Base-by-base conservation (phyloP, 2,797 vertebrate species). In the Sebastes hubbsi region DNA sequence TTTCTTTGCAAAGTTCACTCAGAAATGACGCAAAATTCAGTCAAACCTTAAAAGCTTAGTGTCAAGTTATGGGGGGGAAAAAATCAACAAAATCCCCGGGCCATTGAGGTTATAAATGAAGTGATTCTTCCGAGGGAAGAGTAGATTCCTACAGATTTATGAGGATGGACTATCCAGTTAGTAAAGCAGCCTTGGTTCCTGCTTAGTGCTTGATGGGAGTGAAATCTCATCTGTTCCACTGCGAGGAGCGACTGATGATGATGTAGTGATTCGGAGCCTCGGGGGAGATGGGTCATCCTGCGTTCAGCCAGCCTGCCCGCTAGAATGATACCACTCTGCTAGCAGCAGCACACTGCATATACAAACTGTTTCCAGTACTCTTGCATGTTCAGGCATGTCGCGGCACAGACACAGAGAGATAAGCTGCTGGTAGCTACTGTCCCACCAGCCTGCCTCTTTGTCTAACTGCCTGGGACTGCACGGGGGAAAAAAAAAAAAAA, bases 211-310 rank as follows among this genome's bases (percentile, higher is more conserved):
- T 81, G 88, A 92, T 79, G 88, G 82, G 84, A 93, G 80, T 88
- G 90, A 93, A 93, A 93, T 92, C 91, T 93, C 93, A 93, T 95
- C 89, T 92, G 87, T 94, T 94, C 93, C 90, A 89, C 90, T 91
- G 91, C 52, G 84, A 90, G 74, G 83, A 92, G 90, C 91, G 81
- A 91, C 94, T 94, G 94, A 95, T 95, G 91, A 95, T 95, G 95
- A 96, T 94, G 92, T 92, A 95, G 94, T 93, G 94, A 95, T 95
- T 84, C 88, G 81, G 80, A 90, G 91, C 94, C 95, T 92, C 90
- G 2, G 86, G 94, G 94, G 95, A 95, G 92, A 95, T 87, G 93
- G 95, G 94, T 94, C 94, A 95, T 93, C 81, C 88, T 80, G 91
- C 91, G 92, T 95, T 95, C 93, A 94, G 91, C 87, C 89, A 90